Percentiles rank a stretch among this genome's conserved stretches.
Evolutionary conservation across 2,888 invertebrate species (phyloP).

Genomic region (Rhamnusium bicolor): DNA sequence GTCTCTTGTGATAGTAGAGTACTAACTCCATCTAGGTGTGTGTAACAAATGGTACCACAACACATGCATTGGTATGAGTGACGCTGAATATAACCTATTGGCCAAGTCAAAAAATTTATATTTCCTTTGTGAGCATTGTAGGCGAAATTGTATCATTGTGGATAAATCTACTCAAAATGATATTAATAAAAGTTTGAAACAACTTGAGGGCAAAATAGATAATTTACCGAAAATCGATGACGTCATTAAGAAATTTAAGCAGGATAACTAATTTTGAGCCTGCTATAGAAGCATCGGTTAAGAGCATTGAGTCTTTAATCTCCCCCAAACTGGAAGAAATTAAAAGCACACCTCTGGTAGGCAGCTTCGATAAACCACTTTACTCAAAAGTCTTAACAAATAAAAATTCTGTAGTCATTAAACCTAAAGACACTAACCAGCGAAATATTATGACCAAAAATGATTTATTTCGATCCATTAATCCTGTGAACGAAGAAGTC

Average conservation of each 20-base stretch:
- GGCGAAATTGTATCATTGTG: neutral
- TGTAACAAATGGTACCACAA: too few relatives aligned
- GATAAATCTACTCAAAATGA: neutral
- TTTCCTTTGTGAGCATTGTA: neutral
- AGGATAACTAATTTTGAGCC: too few relatives aligned
- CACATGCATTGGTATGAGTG: neutral
- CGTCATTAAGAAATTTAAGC: neutral
- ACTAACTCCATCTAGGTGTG: too few relatives aligned
- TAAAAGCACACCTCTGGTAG: too few relatives aligned
- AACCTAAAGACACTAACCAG: neutral
- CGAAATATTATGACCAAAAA: too few relatives aligned
- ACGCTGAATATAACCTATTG: constrained; percentile 10
- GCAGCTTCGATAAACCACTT: neutral
- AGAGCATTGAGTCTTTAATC: neutral
- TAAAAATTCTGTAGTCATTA: neutral
- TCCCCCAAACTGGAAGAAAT: too few relatives aligned
- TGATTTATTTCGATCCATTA: too few relatives aligned
- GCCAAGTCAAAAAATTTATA: neutral
- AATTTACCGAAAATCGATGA: neutral
- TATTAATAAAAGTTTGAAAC: neutral
- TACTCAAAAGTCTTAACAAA: neutral
- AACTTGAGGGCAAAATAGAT: neutral
- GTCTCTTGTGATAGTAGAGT: too few relatives aligned
- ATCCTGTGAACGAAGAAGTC: too few relatives aligned
- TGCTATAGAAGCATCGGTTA: neutral